These are phyloP conservation scores for Hypsibius dujardini DNA, from an alignment of 1,140 invertebrate genomes.

Conservation along the genomic window DNA sequence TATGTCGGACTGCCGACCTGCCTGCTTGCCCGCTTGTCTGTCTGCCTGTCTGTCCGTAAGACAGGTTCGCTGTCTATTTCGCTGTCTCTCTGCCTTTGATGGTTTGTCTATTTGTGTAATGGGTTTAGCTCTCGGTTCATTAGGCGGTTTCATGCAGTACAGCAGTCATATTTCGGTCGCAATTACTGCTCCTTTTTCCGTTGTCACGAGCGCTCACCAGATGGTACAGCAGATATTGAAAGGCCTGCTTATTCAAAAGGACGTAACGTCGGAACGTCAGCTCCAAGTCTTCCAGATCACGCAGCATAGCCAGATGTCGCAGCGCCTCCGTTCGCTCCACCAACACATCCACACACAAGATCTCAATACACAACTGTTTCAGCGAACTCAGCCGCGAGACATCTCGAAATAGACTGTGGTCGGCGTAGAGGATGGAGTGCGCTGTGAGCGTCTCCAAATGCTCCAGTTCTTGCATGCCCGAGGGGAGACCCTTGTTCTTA, in stretches of 20 bases:
- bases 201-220: not conserved
- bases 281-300: not conserved
- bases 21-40: too few species aligned
- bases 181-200: too few species aligned
- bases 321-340: constrained; percentile 12
- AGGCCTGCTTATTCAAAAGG: not conserved
- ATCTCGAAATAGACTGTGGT: not conserved
- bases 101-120: too few species aligned
- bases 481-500: constrained; percentile 2
- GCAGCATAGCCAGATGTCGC: not conserved
- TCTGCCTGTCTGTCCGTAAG: too few species aligned
- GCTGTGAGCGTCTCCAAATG: not conserved
- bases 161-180: too few species aligned
- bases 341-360: constrained; percentile 6
- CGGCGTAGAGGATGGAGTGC: constrained; percentile 8
- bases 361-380: not conserved
- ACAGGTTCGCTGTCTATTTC: too few species aligned
- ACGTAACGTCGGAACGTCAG: not conserved
- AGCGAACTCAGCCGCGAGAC: not conserved
- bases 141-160: too few species aligned
- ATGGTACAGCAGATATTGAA: constrained; percentile 12
- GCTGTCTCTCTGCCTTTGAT: too few species aligned
- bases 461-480: not conserved
- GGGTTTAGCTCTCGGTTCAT: too few species aligned
- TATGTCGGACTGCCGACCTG: too few species aligned